Conservation (phyloP, 2,888 invertebrate genomes). For the Oligia latruncula region DNA sequence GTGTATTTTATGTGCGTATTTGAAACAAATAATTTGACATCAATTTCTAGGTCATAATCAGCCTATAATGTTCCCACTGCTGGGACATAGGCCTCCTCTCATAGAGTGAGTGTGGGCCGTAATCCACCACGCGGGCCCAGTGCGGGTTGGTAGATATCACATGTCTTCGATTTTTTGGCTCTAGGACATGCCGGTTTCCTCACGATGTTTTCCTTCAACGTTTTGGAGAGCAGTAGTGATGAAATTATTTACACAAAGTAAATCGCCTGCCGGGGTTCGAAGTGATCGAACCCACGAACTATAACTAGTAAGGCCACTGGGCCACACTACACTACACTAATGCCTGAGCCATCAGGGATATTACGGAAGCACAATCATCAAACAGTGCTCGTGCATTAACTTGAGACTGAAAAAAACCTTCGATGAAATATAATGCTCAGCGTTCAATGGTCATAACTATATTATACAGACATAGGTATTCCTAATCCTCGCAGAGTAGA, state of each 20-base stretch:
- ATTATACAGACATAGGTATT: neutral
- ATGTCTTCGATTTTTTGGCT: neutral
- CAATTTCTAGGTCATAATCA: neutral
- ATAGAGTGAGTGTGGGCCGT: too few species aligned
- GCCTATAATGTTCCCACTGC: too few species aligned
- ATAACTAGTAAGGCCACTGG: neutral
- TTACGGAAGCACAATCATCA: neutral
- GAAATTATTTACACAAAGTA: neutral
- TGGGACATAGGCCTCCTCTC: too few species aligned
- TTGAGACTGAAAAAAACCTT: neutral
- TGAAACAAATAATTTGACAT: neutral
- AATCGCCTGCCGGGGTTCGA: neutral
- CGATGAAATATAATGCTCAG: constrained; percentile 1
- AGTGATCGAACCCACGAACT: neutral
- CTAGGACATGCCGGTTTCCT: neutral
- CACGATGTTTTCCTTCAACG: neutral
- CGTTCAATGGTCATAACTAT: constrained; percentile 8
- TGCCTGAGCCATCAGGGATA: neutral
- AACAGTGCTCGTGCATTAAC: neutral
- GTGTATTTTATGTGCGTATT: too few species aligned
- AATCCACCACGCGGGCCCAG: neutral
- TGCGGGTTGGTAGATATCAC: neutral
- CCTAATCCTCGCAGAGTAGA: constrained; percentile 38
- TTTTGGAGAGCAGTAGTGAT: neutral
- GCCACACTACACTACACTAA: neutral